Percentiles rank a stretch among this genome's conserved stretches.
phyloP scores from a whole-genome alignment of 1,140 invertebrate species.

The Wasmannia auropunctata region DNA sequence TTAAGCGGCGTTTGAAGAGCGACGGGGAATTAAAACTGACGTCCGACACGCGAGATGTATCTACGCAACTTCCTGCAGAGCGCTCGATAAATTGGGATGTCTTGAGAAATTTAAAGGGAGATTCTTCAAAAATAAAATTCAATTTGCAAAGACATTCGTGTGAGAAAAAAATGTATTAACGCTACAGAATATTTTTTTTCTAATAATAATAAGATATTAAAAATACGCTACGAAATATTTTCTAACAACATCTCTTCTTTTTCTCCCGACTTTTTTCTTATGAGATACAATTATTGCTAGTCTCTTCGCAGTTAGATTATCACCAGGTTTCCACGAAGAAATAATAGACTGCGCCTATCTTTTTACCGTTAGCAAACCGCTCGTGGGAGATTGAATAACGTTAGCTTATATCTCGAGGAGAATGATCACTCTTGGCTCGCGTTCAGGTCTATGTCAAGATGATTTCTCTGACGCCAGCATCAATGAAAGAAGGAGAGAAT shows the following conservation, averaged over 20 bases:
- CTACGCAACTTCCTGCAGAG: background rate
- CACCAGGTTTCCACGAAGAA: background rate
- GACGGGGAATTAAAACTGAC: constrained; percentile 28
- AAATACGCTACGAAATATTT: background rate
- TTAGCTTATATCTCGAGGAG: constrained; percentile 18
- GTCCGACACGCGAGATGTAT: constrained; percentile 3
- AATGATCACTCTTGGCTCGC: constrained; percentile 69
- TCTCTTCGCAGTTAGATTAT: background rate
- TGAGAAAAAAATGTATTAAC: too few relatives aligned
- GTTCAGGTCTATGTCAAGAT: constrained; percentile 78
- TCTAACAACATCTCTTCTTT: background rate
- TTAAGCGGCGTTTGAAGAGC: background rate
- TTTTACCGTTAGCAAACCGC: background rate
- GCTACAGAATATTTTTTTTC: background rate
- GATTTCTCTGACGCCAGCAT: constrained; percentile 79
- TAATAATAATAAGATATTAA: background rate
- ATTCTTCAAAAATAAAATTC: background rate
- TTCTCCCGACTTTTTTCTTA: background rate
- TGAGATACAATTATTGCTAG: background rate
- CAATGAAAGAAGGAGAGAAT: constrained; percentile 77
- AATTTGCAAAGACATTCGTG: background rate
- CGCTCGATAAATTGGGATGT: background rate
- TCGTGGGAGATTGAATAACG: constrained; percentile 36
- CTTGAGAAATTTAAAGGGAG: background rate
- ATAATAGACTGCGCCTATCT: background rate